A percentile compares a stretch with the other conserved stretches of the same genome.
Conservation (phyloP, 2,888 invertebrate genomes). For the Creontiades dilutus region DNA sequence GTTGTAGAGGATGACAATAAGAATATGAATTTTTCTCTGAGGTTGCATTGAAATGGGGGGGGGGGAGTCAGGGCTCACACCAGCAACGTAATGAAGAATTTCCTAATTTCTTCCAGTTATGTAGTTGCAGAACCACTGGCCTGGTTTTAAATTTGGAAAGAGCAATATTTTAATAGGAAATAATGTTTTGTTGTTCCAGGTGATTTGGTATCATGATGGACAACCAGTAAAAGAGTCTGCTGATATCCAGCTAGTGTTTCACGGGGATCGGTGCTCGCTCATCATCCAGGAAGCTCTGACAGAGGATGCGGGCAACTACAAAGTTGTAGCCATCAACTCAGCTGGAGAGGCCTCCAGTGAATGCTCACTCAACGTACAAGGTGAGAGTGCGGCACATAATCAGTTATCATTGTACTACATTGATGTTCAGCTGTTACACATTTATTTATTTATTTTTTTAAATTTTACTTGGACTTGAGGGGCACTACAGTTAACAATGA, state of each 20-base stretch:
- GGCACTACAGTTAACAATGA: too few species aligned
- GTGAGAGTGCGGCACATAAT: conserved; percentile 76
- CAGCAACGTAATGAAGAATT: too few species aligned
- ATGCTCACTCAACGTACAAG: conserved; percentile 82
- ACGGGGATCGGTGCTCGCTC: conserved; percentile 89
- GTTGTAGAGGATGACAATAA: too few species aligned
- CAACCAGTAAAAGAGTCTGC: conserved; percentile 89
- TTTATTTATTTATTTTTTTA: too few species aligned
- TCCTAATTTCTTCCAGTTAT: too few species aligned
- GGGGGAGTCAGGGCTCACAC: too few species aligned
- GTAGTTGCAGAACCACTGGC: too few species aligned
- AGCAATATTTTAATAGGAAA: too few species aligned
- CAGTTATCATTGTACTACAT: background rate
- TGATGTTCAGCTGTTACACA: background rate
- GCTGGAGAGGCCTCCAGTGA: conserved; percentile 89
- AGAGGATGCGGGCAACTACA: conserved; percentile 89
- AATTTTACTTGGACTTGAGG: too few species aligned
- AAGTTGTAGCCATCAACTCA: conserved; percentile 89
- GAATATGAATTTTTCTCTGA: too few species aligned
- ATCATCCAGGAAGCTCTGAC: conserved; percentile 86
- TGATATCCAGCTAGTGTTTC: conserved; percentile 89
- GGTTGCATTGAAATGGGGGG: too few species aligned
- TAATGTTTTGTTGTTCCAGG: conserved; percentile 78
- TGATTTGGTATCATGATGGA: conserved; percentile 88
- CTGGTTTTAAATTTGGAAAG: too few species aligned